These are phyloP conservation scores for Cosmorhoe ocellata DNA, from an alignment of 2,888 invertebrate genomes.

Conservation along the genomic window DNA sequence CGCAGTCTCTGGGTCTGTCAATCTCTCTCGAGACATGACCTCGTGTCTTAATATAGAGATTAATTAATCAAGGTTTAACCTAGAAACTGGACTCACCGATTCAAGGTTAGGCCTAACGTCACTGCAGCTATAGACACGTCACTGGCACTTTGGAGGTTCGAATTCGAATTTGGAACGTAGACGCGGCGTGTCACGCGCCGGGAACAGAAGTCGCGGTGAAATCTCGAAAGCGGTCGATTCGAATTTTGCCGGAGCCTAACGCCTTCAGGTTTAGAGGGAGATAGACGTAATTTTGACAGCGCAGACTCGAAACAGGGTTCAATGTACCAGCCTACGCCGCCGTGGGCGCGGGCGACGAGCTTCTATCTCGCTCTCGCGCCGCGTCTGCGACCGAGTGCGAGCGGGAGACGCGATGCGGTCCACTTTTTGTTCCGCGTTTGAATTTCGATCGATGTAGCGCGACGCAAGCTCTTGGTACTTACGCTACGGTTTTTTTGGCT, in stretches of 20 bases:
- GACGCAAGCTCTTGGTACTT: slow-evolving; percentile 61
- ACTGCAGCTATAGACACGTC: not conserved
- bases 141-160: not conserved
- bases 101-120: slow-evolving; percentile 7
- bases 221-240: slow-evolving; percentile 44
- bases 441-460: slow-evolving; percentile 75
- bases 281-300: slow-evolving; percentile 50
- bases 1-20: too few relatives aligned
- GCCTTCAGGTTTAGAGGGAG: slow-evolving; percentile 56
- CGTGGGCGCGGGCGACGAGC: slow-evolving; percentile 71
- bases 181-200: slow-evolving; percentile 29
- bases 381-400: slow-evolving; percentile 37
- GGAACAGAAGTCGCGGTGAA: slow-evolving; percentile 34
- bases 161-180: slow-evolving; percentile 38
- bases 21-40: slow-evolving; percentile 2
- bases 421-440: slow-evolving; percentile 76
- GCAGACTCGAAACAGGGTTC: slow-evolving; percentile 63
- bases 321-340: slow-evolving; percentile 72
- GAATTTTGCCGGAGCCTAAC: slow-evolving; percentile 41
- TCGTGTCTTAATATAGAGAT: not conserved
- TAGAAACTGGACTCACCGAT: slow-evolving; percentile 14
- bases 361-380: slow-evolving; percentile 48
- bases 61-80: slow-evolving; percentile 3
- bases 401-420: slow-evolving; percentile 52
- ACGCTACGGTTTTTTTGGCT: slow-evolving; percentile 34